Conservation (phyloP, 1,140 invertebrate genomes). For the Amyelois transitella region DNA sequence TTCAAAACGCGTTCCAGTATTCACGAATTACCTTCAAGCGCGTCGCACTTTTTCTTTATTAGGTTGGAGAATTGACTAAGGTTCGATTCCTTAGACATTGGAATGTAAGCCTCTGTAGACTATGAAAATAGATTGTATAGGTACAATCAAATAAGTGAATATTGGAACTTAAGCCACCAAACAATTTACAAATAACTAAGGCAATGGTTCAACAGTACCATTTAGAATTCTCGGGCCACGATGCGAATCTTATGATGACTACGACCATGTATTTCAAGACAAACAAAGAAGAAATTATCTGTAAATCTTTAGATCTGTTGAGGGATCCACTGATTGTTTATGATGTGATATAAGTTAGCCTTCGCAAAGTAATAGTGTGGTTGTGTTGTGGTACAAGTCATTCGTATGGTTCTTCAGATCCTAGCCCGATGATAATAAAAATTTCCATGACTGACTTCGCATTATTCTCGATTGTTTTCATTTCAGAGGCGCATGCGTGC, state of each 20-base stretch:
- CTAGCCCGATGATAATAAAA: constrained; percentile 41
- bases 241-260: constrained; percentile 17
- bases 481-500: constrained; percentile 73
- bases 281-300: constrained; percentile 7
- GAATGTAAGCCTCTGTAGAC: not conserved
- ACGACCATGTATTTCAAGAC: not conserved
- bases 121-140: not conserved
- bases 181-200: constrained; percentile 18
- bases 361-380: not conserved
- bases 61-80: not conserved
- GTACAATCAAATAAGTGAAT: constrained; percentile 29
- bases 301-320: constrained; percentile 11
- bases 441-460: constrained; percentile 72
- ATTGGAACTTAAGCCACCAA: constrained; percentile 42
- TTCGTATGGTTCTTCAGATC: constrained; percentile 16
- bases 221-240: constrained; percentile 42
- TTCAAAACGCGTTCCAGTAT: constrained; percentile 47
- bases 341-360: not conserved
- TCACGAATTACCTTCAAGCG: constrained; percentile 24
- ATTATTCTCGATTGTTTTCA: constrained; percentile 66
- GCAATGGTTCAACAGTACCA: constrained; percentile 55
- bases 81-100: not conserved
- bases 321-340: not conserved
- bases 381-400: not conserved
- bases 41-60: not conserved